Evolutionary conservation across 2,888 invertebrate genomes (phyloP), one percentile per base, ranked within the genome.

Genomic region (Antheraea yamamai): DNA sequence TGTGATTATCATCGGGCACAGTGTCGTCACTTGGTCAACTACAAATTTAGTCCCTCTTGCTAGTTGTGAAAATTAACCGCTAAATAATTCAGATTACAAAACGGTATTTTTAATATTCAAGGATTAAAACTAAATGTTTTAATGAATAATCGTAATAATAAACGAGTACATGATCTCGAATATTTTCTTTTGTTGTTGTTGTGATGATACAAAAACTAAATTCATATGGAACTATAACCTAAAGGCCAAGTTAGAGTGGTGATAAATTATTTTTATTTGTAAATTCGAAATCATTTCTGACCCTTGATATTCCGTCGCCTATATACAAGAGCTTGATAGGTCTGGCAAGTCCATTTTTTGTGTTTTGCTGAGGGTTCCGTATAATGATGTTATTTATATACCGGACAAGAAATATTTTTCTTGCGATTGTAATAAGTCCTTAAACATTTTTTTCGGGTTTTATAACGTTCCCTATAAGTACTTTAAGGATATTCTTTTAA

Each of bases 201-300:
- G 70, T 20, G 35, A 70, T 70, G 3, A 70, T 70, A n/a, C 4
- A n/a, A 70, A 39, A 20, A 39, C 20, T 39, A 12, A 70, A 20
- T 39, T 39, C 39, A 39, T 70, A 10, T 70, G 20, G 18, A 39
- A 39, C 39, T 39, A 64, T 39, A n/a, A 10, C 4, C n/a, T 14
- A 2, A 10, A 70, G 70, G 35, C n/a, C 39, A n/a, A 39, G 39
- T 70, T 70, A 39, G 20, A 70, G 20, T 70, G 39, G 70, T n/a
- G 1, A n/a, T 39, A 1, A 39, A 8, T 70, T n/a, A n/a, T 70
- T 70, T 39, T 39, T 20, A 2, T 70, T 39, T 70, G 39, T 39
- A 68, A 70, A 70, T 39, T 70, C 70, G 18, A 70, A 70, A 39
- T 70, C 10, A 70, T 39, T 68, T 35, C 39, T 39, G 70, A 39